Evolutionary conservation across 1,140 invertebrate genomes (phyloP), one percentile per base, ranked within the genome.

Genomic region (Drosophila ananassae): DNA sequence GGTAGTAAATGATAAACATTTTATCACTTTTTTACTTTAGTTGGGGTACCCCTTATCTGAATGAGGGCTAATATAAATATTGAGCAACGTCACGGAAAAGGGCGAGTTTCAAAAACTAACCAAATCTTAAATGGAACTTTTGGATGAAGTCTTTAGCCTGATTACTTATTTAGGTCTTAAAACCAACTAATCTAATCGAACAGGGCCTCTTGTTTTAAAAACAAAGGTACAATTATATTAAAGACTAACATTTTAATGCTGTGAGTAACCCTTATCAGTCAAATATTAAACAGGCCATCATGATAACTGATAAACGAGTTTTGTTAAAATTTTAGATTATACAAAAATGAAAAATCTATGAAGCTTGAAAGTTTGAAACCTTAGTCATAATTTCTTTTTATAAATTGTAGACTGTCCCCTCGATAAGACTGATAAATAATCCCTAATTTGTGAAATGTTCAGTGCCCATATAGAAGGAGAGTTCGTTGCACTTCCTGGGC

Each of bases 331-430:
- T 17, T 2, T 10, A 24, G 44, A 37, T 2, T 21, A 32, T 10
- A 56, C 47, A 53, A 56, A 28, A 47, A 32, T 10, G 48, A 47
- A 53, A 56, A 28, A 47, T 37, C 17, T 28, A 8, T 28, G 5
- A 30, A 21, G 12, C 12, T 21, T 12, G 8, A 41, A 53, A 22
- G 10, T 34, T 44, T 34, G 39, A 2, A n/a, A 6, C 24, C 13
- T 69, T 69, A 69, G 63, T 69, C 66, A 69, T 64, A 39, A 22
- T 10, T 52, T 21, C 13, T 44, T 30, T 46, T 57, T 17, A 32
- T 25, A 32, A 12, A 13, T 22, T 13, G 13, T 22, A 2, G 2
- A 28, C 10, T 47, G 17, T 17, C 39, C 9, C 13, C n/a, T 17
- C 5, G 3, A 34, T 52, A 9, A 12, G 34, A 34, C 46, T 24